Percentiles rank a stretch among this genome's conserved stretches.
Conservation (phyloP, 2,888 invertebrate species). For the Polyommatus iphigenia region DNA sequence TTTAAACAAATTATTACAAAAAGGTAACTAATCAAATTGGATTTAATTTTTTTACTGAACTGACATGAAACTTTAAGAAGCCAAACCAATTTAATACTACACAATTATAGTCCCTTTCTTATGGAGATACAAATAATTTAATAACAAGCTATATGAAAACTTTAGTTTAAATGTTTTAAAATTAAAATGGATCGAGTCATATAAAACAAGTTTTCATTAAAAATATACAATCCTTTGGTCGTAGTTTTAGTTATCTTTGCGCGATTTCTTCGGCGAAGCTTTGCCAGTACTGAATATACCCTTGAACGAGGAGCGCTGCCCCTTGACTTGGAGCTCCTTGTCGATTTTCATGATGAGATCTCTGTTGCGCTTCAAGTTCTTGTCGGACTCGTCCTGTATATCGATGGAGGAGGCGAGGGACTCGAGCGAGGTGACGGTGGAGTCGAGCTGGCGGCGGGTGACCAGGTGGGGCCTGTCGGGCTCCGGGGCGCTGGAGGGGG, state of each 20-base stretch:
- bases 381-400: conserved; percentile 51
- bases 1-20: background rate
- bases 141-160: too few relatives aligned
- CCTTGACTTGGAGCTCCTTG: conserved; percentile 66
- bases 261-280: conserved; percentile 53
- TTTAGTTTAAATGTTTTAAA: too few relatives aligned
- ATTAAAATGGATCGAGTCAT: background rate
- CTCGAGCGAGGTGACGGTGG: conserved; percentile 80
- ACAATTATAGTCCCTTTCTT: background rate
- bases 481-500: conserved; percentile 40
- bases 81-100: background rate
- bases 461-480: conserved; percentile 53
- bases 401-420: conserved; percentile 73
- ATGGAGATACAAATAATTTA: background rate
- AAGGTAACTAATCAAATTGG: background rate
- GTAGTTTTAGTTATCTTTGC: conserved; percentile 43
- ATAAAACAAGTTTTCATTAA: conserved; percentile 43
- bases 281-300: conserved; percentile 59
- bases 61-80: background rate
- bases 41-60: background rate
- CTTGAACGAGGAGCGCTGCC: conserved; percentile 55
- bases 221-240: conserved; percentile 42
- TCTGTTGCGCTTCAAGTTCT: conserved; percentile 55
- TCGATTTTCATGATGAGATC: conserved; percentile 52
- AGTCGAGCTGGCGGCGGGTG: conserved; percentile 52